phyloP scores from a whole-genome alignment of 2,113 vertebrate species.

The Callipepla squamata region DNA sequence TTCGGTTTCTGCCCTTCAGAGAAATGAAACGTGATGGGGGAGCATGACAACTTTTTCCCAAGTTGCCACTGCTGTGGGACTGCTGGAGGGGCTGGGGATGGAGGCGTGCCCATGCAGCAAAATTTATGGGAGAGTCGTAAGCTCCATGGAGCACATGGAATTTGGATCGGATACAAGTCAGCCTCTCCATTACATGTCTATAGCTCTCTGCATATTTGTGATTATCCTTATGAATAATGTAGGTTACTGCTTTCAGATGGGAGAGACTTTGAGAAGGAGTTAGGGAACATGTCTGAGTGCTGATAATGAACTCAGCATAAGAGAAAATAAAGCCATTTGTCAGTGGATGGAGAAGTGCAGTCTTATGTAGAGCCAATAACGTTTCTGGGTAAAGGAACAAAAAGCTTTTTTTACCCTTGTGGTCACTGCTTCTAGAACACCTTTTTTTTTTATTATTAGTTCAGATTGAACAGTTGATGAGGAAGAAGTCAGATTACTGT shows the following conservation, averaged over 20 bases:
- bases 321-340: not conserved
- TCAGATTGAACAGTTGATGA: not conserved
- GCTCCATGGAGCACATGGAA: conserved; percentile 43
- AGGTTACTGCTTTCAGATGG: conserved; percentile 45
- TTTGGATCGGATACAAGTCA: conserved; percentile 46
- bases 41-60: conserved; percentile 38
- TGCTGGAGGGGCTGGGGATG: not conserved
- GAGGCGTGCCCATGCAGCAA: not conserved
- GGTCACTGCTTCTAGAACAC: not conserved
- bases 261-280: not conserved
- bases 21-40: conserved; percentile 4
- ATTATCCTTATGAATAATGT: conserved; percentile 69
- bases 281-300: conserved; percentile 23
- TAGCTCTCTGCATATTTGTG: conserved; percentile 57
- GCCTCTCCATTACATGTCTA: conserved; percentile 60
- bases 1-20: not conserved
- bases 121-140: conserved; percentile 55
- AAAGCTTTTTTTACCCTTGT: not conserved
- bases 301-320: not conserved
- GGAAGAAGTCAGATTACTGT: not conserved
- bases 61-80: not conserved
- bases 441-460: not conserved
- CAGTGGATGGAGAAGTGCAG: not conserved
- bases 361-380: not conserved
- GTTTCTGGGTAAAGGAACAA: not conserved